These are phyloP conservation scores for Fragum sueziense DNA, from an alignment of 2,888 invertebrate species.

Conservation along the genomic window DNA sequence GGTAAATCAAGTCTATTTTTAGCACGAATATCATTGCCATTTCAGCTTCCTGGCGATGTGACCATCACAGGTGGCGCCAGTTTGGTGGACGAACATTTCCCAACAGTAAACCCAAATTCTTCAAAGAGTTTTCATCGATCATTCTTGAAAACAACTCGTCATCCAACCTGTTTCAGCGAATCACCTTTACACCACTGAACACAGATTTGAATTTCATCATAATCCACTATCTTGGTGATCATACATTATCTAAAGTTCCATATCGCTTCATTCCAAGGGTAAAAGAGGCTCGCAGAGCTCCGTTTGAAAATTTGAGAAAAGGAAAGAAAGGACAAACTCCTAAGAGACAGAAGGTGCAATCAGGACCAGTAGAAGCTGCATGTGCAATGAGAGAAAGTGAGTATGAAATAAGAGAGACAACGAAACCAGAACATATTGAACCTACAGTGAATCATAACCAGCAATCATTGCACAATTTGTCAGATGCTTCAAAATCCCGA, in stretches of 20 bases:
- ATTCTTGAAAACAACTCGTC: neutral
- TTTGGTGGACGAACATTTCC: slow-evolving; percentile 19
- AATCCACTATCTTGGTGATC: slow-evolving; percentile 26
- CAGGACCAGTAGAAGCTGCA: neutral
- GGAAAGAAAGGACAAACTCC: neutral
- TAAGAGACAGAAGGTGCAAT: neutral
- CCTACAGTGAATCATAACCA: neutral
- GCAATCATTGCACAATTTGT: neutral
- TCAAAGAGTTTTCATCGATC: slow-evolving; percentile 24
- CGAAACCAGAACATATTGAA: neutral
- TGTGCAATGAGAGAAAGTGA: neutral
- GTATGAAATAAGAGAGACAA: neutral
- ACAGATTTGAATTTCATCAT: neutral
- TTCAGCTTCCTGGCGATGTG: slow-evolving; percentile 23
- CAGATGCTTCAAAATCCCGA: neutral
- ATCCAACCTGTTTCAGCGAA: slow-evolving; percentile 11
- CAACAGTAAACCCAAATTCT: slow-evolving; percentile 3
- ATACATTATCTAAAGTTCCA: slow-evolving; percentile 21
- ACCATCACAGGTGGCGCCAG: slow-evolving; percentile 28
- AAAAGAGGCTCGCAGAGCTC: neutral
- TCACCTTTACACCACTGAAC: slow-evolving; percentile 13
- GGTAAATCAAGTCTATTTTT: no score
- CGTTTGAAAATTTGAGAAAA: slow-evolving; percentile 11
- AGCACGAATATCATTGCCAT: no score
- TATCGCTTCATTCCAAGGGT: slow-evolving; percentile 6